Base-by-base conservation (phyloP, 2,113 vertebrate species). In the Actinemys pallida region DNA sequence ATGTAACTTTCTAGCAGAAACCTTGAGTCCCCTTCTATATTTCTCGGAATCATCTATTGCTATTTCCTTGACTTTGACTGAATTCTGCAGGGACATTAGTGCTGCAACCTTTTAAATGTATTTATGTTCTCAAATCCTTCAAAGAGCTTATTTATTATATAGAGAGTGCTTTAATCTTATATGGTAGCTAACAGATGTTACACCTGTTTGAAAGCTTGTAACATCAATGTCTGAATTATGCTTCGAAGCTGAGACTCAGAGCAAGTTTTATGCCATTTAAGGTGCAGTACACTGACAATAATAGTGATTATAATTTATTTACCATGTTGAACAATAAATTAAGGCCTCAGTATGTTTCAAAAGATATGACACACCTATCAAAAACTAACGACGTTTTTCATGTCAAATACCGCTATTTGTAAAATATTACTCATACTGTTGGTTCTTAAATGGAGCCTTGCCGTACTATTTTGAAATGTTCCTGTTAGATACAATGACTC, bases 131-230 rank as follows among this genome's bases (percentile, higher is more conserved):
- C 11, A 56, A 3, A 24, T 83, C 24, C 85, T 87, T 62, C 84
- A 53, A 25, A 27, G 4, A 0, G 0, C 81, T 1, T 78, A 54
- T 81, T 78, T 93, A 11, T 81, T 88, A 29, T 19, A 45, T 0
- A 0, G 49, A 76, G 22, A 52, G 52, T 29, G 14, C 65, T 89
- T 54, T 25, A 81, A 42, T 35, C 49, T 25, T 81, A 12, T 45
- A 9, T 39, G 85, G 14, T 25, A 90, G n/a, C 6, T n/a, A 76
- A 81, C 45, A 12, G 22, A 78, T 47, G 75, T 78, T 78, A 27
- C 42, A 78, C 19, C 91, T 57, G 6, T 86, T 92, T 57, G 72
- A 78, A 81, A 69, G 4, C 57, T 80, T 57, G 22, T 80, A 54
- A 86, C 12, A 53, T 83, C 78, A 42, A 35, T 87, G 45, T 39